Evolutionary conservation across 2,888 invertebrate genomes (phyloP).

Genomic region (Ellobium chinense): DNA sequence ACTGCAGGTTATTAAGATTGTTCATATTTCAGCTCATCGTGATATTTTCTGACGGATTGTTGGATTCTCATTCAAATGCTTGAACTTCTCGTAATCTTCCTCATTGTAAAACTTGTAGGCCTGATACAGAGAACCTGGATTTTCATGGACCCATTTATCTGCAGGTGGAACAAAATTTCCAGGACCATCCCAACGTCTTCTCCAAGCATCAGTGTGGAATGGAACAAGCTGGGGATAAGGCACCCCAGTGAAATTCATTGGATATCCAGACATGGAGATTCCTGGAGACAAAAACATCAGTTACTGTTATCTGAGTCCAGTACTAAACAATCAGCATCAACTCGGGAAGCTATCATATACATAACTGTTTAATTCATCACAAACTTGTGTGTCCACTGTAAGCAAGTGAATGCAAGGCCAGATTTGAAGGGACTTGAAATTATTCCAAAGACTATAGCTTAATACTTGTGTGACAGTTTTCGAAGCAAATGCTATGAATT

Average conservation of each 20-base stretch:
- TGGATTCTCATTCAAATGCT: slow-evolving; percentile 64
- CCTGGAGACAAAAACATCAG: slow-evolving; percentile 54
- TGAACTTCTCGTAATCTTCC: slow-evolving; percentile 74
- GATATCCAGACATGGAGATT: slow-evolving; percentile 65
- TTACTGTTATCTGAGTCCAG: slow-evolving; percentile 49
- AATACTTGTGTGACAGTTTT: too few relatives aligned
- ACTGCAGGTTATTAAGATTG: too few relatives aligned
- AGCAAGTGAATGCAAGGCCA: too few relatives aligned
- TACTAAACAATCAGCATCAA: too few relatives aligned
- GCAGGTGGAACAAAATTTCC: slow-evolving; percentile 66
- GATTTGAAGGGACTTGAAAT: too few relatives aligned
- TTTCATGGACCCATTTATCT: slow-evolving; percentile 70
- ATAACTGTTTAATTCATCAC: too few relatives aligned
- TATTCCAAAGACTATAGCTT: too few relatives aligned
- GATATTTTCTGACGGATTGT: slow-evolving; percentile 32
- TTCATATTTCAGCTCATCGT: slow-evolving; percentile 23
- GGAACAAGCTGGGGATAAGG: slow-evolving; percentile 67
- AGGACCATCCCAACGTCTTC: slow-evolving; percentile 65
- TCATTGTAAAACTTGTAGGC: slow-evolving; percentile 71
- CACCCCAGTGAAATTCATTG: slow-evolving; percentile 61
- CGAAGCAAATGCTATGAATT: too few relatives aligned
- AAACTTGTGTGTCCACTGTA: too few relatives aligned
- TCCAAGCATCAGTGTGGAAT: slow-evolving; percentile 61
- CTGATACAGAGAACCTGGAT: slow-evolving; percentile 66
- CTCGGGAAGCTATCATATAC: too few relatives aligned